A percentile compares a stretch with the other conserved stretches of the same genome.
These are phyloP conservation scores for Eremobia ochroleuca DNA, from an alignment of 2,888 invertebrate species.

Conservation along the genomic window DNA sequence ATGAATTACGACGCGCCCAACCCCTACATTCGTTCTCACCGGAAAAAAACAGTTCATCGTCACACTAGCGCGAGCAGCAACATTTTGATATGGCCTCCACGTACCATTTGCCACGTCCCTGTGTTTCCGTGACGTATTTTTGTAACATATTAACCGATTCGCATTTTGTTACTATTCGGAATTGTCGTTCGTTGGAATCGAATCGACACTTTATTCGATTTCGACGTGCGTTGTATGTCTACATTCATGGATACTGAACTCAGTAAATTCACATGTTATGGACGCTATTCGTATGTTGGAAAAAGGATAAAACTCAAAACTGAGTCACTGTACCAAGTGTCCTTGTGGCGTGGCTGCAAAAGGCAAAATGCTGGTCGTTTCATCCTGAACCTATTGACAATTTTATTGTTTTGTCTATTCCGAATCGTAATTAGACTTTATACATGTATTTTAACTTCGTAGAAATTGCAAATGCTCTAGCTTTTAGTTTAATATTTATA, in stretches of 20 bases:
- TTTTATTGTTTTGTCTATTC: neutral
- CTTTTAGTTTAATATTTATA: neutral
- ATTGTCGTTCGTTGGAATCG: conserved; percentile 53
- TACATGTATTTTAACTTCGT: neutral
- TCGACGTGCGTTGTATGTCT: conserved; percentile 56
- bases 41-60: conserved; percentile 37
- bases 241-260: conserved; percentile 46
- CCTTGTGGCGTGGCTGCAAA: neutral
- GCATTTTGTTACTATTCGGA: conserved; percentile 57
- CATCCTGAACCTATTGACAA: neutral
- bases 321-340: neutral
- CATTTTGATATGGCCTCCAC: conserved; percentile 65
- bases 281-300: conserved; percentile 21
- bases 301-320: conserved; percentile 16
- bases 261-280: conserved; percentile 35
- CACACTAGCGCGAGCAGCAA: conserved; percentile 50
- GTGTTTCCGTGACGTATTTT: conserved; percentile 64
- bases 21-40: conserved; percentile 19
- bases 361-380: neutral
- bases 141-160: conserved; percentile 66
- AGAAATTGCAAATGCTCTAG: neutral
- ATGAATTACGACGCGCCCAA: conserved; percentile 39
- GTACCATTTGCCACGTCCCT: conserved; percentile 65
- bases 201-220: conserved; percentile 57
- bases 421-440: too few species aligned